Percentiles rank a stretch among this genome's conserved stretches.
Conservation (phyloP, 92 coral and sea anemone species). For the Phenganax subtilis region DNA sequence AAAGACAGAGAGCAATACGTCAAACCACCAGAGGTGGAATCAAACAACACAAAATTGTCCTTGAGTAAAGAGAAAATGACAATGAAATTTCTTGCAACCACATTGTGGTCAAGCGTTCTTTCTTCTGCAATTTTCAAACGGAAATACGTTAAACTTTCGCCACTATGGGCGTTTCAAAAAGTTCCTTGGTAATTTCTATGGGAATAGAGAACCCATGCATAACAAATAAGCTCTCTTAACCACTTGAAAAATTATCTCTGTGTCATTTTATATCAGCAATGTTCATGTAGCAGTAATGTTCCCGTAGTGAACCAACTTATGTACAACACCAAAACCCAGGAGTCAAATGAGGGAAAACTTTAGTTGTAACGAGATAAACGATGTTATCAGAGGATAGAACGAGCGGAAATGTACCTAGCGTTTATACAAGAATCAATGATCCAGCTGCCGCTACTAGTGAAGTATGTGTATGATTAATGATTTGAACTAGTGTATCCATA, state of each 20-base stretch:
- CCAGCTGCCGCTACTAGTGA: neutral
- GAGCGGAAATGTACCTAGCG: neutral
- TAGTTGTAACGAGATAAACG: slow-evolving; percentile 6
- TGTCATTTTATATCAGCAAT: neutral
- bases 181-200: slow-evolving; percentile 7
- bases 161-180: neutral
- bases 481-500: neutral
- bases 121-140: neutral
- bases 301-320: neutral
- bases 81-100: neutral
- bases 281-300: neutral
- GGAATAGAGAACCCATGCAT: slow-evolving; percentile 8
- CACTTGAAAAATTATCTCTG: slow-evolving; percentile 23
- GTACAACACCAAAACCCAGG: neutral
- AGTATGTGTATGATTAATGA: neutral
- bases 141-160: slow-evolving; percentile 27
- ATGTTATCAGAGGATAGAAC: slow-evolving; percentile 28
- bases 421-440: slow-evolving; percentile 6
- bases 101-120: too few species aligned
- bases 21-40: too few species aligned
- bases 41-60: too few species aligned
- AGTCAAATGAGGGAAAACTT: slow-evolving; percentile 12
- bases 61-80: too few species aligned
- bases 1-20: too few species aligned
- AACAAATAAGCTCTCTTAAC: neutral